Evolutionary conservation across 2,888 invertebrate species (phyloP).

Genomic region (Drosophila quinaria): DNA sequence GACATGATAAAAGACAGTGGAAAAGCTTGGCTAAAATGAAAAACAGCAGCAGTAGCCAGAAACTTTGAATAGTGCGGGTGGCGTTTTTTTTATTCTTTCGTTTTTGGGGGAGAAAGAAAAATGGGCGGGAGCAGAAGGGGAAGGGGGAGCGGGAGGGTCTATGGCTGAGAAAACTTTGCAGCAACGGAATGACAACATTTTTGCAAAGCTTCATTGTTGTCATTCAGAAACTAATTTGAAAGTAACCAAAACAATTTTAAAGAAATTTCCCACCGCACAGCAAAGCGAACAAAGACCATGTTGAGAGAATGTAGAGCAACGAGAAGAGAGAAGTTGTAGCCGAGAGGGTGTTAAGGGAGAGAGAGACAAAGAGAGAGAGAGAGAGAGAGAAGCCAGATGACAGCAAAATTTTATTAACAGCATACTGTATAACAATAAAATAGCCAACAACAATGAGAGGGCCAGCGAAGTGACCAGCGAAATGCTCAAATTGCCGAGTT

Average conservation of each 20-base stretch:
- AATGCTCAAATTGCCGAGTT: conserved; percentile 46
- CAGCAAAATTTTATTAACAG: conserved; percentile 81
- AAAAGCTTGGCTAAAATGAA: conserved; percentile 63
- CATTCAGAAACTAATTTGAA: conserved; percentile 82
- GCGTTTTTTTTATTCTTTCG: conserved; percentile 4
- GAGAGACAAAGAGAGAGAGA: conserved; percentile 2
- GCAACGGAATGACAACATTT: conserved; percentile 83
- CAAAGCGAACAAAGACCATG: conserved; percentile 40
- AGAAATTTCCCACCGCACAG: conserved; percentile 80
- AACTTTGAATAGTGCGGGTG: conserved; percentile 73
- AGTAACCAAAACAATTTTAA: conserved; percentile 83
- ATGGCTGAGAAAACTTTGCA: conserved; percentile 69
- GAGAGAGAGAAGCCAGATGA: conserved; percentile 50
- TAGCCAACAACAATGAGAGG: conserved; percentile 32
- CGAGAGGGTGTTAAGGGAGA: neutral
- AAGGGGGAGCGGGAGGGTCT: neutral
- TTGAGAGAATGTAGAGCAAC: conserved; percentile 1
- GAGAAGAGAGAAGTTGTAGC: neutral
- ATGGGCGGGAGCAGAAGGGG: neutral
- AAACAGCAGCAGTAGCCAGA: conserved; percentile 50
- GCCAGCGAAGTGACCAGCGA: conserved; percentile 48
- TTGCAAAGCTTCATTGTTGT: conserved; percentile 80
- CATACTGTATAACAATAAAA: conserved; percentile 76
- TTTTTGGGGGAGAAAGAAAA: neutral
- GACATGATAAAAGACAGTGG: conserved; percentile 59